phyloP scores from a whole-genome alignment of 92 coral and sea anemone species.

The Diadumene lineata region DNA sequence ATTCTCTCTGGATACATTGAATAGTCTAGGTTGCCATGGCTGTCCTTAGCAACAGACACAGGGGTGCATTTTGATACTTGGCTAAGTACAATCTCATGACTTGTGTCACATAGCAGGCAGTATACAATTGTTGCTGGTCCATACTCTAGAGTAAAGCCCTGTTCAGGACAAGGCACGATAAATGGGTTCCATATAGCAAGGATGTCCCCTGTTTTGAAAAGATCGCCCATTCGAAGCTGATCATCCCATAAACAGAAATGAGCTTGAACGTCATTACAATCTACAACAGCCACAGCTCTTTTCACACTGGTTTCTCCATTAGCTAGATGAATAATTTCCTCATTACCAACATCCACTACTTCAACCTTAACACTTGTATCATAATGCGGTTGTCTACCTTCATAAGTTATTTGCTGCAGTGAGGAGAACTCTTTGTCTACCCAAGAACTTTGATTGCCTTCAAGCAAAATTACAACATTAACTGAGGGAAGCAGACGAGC shows the following conservation, averaged over 20 bases:
- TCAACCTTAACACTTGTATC: constrained; percentile 68
- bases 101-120: constrained; percentile 61
- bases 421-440: constrained; percentile 23
- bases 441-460: constrained; percentile 23
- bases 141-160: constrained; percentile 79
- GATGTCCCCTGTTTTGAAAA: constrained; percentile 82
- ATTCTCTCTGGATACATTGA: constrained; percentile 87
- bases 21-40: constrained; percentile 87
- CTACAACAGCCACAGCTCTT: constrained; percentile 65
- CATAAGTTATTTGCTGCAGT: constrained; percentile 47
- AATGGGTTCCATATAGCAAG: constrained; percentile 81
- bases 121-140: constrained; percentile 86
- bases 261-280: constrained; percentile 74
- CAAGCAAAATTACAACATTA: constrained; percentile 70
- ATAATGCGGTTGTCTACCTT: constrained; percentile 60
- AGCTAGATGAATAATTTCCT: constrained; percentile 79
- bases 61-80: constrained; percentile 68
- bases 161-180: constrained; percentile 67
- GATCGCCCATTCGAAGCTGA: constrained; percentile 68
- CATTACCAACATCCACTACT: constrained; percentile 70
- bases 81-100: constrained; percentile 73
- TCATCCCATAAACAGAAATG: constrained; percentile 87
- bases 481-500: constrained; percentile 87
- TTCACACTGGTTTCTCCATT: constrained; percentile 85
- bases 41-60: constrained; percentile 80